Percentiles rank a stretch among this genome's conserved stretches.
These are phyloP conservation scores for Xestia c-nigrum DNA, from an alignment of 2,888 invertebrate species.

Conservation along the genomic window DNA sequence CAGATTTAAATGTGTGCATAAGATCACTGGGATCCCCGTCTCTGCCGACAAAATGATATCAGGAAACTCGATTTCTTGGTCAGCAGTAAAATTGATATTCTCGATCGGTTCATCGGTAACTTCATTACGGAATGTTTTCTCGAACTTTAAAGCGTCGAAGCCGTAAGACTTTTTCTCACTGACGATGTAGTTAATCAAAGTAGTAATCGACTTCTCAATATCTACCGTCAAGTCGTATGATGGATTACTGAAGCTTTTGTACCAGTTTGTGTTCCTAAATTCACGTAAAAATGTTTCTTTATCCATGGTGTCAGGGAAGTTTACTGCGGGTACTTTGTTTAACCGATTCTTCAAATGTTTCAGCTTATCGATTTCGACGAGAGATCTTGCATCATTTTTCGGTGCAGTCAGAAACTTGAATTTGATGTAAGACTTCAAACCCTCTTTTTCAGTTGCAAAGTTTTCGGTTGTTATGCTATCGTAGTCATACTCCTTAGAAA, in stretches of 20 bases:
- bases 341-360: slow-evolving; percentile 37
- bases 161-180: slow-evolving; percentile 72
- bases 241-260: slow-evolving; percentile 57
- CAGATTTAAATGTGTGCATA: slow-evolving; percentile 69
- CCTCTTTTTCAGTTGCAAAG: slow-evolving; percentile 46
- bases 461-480: slow-evolving; percentile 67
- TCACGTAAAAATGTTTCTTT: slow-evolving; percentile 24
- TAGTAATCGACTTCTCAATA: slow-evolving; percentile 72
- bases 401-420: slow-evolving; percentile 68
- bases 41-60: slow-evolving; percentile 75
- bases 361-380: slow-evolving; percentile 61
- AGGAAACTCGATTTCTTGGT: slow-evolving; percentile 75
- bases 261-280: slow-evolving; percentile 67
- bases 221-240: slow-evolving; percentile 58
- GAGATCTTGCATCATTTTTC: slow-evolving; percentile 58
- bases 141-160: slow-evolving; percentile 74
- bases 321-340: slow-evolving; percentile 5
- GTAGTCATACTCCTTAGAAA: slow-evolving; percentile 72
- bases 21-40: slow-evolving; percentile 75
- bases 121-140: slow-evolving; percentile 57
- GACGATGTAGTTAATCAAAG: slow-evolving; percentile 75
- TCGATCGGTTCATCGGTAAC: slow-evolving; percentile 67
- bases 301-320: slow-evolving; percentile 20
- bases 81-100: slow-evolving; percentile 68
- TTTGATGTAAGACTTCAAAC: not conserved